Evolutionary conservation across 2,797 vertebrate genomes (phyloP).

Genomic region (Protosalanx chinensis): DNA sequence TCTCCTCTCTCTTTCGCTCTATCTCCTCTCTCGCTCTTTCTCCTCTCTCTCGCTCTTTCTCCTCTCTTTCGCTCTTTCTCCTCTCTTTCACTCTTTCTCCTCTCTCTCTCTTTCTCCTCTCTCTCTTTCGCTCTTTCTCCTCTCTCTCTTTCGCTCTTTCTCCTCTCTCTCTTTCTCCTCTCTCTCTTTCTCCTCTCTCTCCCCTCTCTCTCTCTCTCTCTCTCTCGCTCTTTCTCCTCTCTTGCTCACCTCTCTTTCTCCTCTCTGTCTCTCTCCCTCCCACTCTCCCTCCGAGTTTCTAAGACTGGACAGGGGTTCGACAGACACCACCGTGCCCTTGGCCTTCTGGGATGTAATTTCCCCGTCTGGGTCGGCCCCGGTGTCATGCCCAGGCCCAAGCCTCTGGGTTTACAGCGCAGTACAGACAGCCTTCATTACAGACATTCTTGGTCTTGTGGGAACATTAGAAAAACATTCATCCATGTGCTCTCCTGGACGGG

Average conservation of each 20-base stretch:
- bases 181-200: neutral
- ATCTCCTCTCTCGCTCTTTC: neutral
- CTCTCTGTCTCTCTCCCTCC: neutral
- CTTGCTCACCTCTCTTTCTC: neutral
- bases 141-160: neutral
- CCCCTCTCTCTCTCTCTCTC: neutral
- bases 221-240: neutral
- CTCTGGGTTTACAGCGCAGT: conserved; percentile 38
- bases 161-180: too few relatives aligned
- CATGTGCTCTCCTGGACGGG: conserved; percentile 4
- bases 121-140: neutral
- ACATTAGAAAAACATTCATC: conserved; percentile 22
- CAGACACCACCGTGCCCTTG: conserved; percentile 18
- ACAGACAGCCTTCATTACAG: conserved; percentile 33
- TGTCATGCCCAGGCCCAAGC: conserved; percentile 25
- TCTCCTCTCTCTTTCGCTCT: neutral
- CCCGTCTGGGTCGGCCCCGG: conserved; percentile 51
- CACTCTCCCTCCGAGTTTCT: conserved; percentile 22
- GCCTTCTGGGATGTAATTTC: conserved; percentile 57
- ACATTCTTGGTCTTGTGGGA: conserved; percentile 31
- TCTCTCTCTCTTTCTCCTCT: neutral
- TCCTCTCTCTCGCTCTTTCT: neutral
- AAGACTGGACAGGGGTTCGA: conserved; percentile 10
- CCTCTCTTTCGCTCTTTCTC: neutral
- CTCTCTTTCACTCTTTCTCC: too few relatives aligned